phyloP scores from a whole-genome alignment of 2,888 invertebrate genomes.

The Pseudolycoriella hygida region DNA sequence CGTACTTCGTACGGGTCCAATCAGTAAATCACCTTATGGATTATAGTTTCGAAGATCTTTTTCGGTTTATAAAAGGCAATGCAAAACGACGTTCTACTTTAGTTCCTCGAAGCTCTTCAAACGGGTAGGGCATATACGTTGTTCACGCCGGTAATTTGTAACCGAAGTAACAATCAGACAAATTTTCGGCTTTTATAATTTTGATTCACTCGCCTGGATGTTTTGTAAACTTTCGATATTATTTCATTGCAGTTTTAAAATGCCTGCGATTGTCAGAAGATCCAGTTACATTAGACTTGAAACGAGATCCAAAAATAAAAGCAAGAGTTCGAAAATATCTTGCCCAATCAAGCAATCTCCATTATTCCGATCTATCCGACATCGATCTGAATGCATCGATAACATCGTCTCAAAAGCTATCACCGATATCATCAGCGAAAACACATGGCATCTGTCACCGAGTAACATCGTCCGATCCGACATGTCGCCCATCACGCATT shows the following conservation, averaged over 20 bases:
- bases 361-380: conserved; percentile 31
- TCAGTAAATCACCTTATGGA: too few species aligned
- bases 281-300: conserved; percentile 77
- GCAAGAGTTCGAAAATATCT: conserved; percentile 57
- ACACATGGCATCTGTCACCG: conserved; percentile 15
- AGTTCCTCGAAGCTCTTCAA: too few species aligned
- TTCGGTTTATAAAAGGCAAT: too few species aligned
- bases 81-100: too few species aligned
- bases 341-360: conserved; percentile 35
- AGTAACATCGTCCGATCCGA: conserved; percentile 18
- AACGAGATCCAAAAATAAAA: conserved; percentile 80
- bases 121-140: too few species aligned
- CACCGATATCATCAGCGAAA: conserved; percentile 9
- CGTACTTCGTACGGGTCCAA: too few species aligned
- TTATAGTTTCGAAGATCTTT: too few species aligned
- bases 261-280: conserved; percentile 81
- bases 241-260: conserved; percentile 54
- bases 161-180: too few species aligned
- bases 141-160: too few species aligned
- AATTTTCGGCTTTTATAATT: too few species aligned
- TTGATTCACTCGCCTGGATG: too few species aligned
- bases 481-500: conserved; percentile 35
- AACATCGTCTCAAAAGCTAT: conserved; percentile 11
- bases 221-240: too few species aligned
- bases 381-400: conserved; percentile 31